Evolutionary conservation across 2,888 invertebrate genomes (phyloP).

Genomic region (Cephus pulcher): DNA sequence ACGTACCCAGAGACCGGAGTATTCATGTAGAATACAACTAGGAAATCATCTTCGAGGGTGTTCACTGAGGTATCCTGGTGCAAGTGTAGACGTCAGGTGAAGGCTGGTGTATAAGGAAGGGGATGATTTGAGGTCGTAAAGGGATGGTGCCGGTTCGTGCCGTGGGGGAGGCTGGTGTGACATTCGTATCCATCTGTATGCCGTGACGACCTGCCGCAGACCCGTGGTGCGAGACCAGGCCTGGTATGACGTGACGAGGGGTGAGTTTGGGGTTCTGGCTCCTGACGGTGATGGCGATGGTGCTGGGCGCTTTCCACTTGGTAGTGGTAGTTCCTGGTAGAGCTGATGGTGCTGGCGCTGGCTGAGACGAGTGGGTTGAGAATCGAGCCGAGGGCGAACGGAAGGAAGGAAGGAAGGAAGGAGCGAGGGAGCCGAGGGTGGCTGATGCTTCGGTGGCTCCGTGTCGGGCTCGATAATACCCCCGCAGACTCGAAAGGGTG

Average conservation of each 20-base stretch:
- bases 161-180: slow-evolving; percentile 24
- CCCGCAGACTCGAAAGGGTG: slow-evolving; percentile 43
- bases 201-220: slow-evolving; percentile 31
- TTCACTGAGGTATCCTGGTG: background rate
- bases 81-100: background rate
- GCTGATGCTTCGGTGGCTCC: slow-evolving; percentile 40
- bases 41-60: background rate
- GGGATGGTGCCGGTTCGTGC: background rate
- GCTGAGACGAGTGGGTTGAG: slow-evolving; percentile 25
- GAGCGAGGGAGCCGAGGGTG: slow-evolving; percentile 3
- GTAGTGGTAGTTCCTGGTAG: background rate
- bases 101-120: background rate
- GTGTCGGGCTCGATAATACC: slow-evolving; percentile 49
- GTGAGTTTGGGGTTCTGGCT: slow-evolving; percentile 16
- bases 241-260: slow-evolving; percentile 32
- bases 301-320: background rate
- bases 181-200: slow-evolving; percentile 40
- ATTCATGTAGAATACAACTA: background rate
- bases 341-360: slow-evolving; percentile 11
- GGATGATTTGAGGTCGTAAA: background rate
- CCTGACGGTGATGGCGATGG: background rate
- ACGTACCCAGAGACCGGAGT: background rate
- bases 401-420: slow-evolving; percentile 12
- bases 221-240: slow-evolving; percentile 25
- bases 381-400: slow-evolving; percentile 28